Base-by-base conservation (phyloP, 2,888 invertebrate genomes). In the Protophormia terraenovae region DNA sequence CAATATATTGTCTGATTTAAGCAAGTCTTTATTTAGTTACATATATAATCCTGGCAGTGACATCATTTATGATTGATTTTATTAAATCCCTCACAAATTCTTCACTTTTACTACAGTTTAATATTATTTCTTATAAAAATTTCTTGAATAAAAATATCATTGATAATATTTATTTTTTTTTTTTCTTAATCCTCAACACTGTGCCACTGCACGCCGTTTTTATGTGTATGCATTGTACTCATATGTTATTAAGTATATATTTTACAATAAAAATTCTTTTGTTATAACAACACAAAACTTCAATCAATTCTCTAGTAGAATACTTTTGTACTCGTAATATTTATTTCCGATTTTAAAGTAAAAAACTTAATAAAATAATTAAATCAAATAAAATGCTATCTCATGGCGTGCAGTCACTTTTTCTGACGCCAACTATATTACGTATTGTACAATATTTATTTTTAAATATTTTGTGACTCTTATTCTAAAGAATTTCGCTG, bases 391-490 rank as follows among this genome's bases (percentile, higher is more conserved):
- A 38, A 35, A 8, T 29, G 24, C 16, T 53, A 41, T 29, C 53
- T 47, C 50, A 69, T 19, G 27, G 47, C 66, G 10, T 45, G 32
- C 32, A 8, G 19, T 47, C 45, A 64, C 41, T 62, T 32, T 47
- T 62, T 14, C n/a, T 60, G 75, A 29, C 60, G 69, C 41, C 60
- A 60, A 3, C 41, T 75, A 69, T 76, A 47, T 69, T 75, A 60
- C 38, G 75, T 69, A 69, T 62, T 41, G 16, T 10, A 41, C 27
- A 64, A 67, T 38, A 41, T 75, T 53, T 75, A 81, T 81, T 71
- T 62, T 62, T 64, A 81, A 29, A 69, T 41, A 60, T 67, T 41
- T 16, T 32, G 22, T 81, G 75, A 75, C 60, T 62, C 8, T 14
- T 14, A 41, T 53, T 75, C 41, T 10, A 6, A 60, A 45, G 67